phyloP scores from a whole-genome alignment of 1,140 invertebrate species.

The Pseudomyrmex flavicornis region DNA sequence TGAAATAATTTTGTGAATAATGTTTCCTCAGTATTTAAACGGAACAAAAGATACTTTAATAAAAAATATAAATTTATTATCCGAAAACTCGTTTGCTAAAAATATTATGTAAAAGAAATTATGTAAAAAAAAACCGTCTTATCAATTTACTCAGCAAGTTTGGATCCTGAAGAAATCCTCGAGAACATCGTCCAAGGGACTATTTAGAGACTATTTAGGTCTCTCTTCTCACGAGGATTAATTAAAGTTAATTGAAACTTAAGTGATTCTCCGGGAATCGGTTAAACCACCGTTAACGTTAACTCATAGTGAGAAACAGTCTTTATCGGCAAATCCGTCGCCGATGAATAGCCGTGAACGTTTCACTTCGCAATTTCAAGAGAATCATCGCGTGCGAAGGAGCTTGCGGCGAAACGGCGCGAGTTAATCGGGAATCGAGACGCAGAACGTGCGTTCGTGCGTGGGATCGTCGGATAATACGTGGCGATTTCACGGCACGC shows the following conservation, averaged over 20 bases:
- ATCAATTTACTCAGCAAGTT: slow-evolving; percentile 1
- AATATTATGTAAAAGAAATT: neutral
- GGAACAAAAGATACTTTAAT: no score
- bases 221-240: slow-evolving; percentile 9
- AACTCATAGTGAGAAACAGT: slow-evolving; percentile 30
- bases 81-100: no score
- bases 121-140: neutral
- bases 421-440: slow-evolving; percentile 51
- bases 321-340: slow-evolving; percentile 42
- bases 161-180: neutral
- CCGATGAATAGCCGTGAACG: slow-evolving; percentile 40
- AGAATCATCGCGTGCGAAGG: slow-evolving; percentile 57
- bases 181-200: neutral
- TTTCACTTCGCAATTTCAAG: slow-evolving; percentile 49
- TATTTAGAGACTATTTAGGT: neutral
- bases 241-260: slow-evolving; percentile 47
- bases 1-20: no score
- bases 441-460: slow-evolving; percentile 58
- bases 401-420: slow-evolving; percentile 23
- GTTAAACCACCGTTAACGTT: slow-evolving; percentile 33
- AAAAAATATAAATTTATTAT: no score
- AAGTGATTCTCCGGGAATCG: slow-evolving; percentile 45
- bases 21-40: no score
- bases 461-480: slow-evolving; percentile 57
- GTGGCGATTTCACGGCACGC: slow-evolving; percentile 46